Conservation (phyloP, 1,140 invertebrate genomes). For the Pogonognathellus flavescens region DNA sequence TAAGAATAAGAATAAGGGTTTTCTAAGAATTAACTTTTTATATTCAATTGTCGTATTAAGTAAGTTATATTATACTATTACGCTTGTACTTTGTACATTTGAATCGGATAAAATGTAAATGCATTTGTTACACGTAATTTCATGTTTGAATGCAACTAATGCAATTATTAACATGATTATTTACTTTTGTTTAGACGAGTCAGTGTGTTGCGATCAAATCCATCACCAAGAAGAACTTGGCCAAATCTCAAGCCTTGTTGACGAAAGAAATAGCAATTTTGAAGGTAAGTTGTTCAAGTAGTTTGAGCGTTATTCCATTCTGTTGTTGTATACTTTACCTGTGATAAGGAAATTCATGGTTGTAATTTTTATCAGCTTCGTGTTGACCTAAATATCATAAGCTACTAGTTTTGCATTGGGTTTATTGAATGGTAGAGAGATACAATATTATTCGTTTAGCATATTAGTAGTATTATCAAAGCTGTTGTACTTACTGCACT, state of each 20-base stretch:
- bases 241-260: constrained; percentile 95
- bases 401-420: neutral
- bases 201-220: constrained; percentile 94
- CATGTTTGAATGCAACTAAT: too few relatives aligned
- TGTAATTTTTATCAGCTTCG: constrained; percentile 36
- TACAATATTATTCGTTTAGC: too few relatives aligned
- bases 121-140: too few relatives aligned
- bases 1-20: too few relatives aligned
- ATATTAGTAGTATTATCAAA: too few relatives aligned
- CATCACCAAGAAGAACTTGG: constrained; percentile 96
- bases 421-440: neutral
- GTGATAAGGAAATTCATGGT: constrained; percentile 32
- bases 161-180: neutral
- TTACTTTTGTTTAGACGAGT: constrained; percentile 77
- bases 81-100: too few relatives aligned
- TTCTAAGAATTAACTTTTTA: too few relatives aligned
- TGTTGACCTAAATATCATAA: constrained; percentile 22
- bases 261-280: constrained; percentile 99
- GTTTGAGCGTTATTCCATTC: constrained; percentile 38
- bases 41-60: too few relatives aligned
- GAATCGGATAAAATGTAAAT: too few relatives aligned
- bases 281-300: constrained; percentile 75
- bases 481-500: too few relatives aligned
- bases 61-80: too few relatives aligned
- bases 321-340: constrained; percentile 8